Evolutionary conservation across 2,888 invertebrate species (phyloP), one percentile per base, ranked within the genome.

Genomic region (Chrysotoxum bicinctum): DNA sequence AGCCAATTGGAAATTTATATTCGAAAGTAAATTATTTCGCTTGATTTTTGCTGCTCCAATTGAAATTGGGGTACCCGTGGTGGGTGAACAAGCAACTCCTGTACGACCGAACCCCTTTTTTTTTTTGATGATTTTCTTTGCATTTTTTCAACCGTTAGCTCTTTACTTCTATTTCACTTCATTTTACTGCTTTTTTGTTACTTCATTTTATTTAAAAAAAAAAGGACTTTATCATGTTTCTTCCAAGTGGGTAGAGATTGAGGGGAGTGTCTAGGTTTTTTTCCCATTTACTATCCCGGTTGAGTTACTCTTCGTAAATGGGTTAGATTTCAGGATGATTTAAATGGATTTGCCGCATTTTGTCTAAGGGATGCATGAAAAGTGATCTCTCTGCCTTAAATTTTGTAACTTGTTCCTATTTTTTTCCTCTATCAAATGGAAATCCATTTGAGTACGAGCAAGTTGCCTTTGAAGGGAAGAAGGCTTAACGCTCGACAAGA

Each of bases 1-100:
- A 85, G 73, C 85, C 81, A 85, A 85, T 85, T 85, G 85, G 85
- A 85, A 85, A 85, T 81, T 85, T 85, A 81, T 85, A 85, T 81
- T 85, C 85, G 85, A 81, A 81, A 81, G 81, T 81, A 81, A 81
- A 85, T 85, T 81, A 85, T 81, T 85, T 85, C 73, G 64, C 81
- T 69, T 64, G 76, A 77, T 76, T 85, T 72, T 72, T 52, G 84
- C 54, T 70, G 64, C 62, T 30, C 21, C 69, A 43, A 43, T 40
- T 66, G 54, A 30, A 48, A 48, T 64, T 23, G 56, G 68, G 48
- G 19, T 64, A 21, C 64, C 8, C 9, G 2, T 2, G 0, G 3
- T 0, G 12, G 12, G 3, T 23, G 21, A 8, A 48, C 21, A 10
- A 21, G 12, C 4, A 21, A 12, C 45, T 48, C 45, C 45, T 45